Conservation (phyloP, 53 echinoderm and acorn worm genomes). For the Antedon mediterranea region DNA sequence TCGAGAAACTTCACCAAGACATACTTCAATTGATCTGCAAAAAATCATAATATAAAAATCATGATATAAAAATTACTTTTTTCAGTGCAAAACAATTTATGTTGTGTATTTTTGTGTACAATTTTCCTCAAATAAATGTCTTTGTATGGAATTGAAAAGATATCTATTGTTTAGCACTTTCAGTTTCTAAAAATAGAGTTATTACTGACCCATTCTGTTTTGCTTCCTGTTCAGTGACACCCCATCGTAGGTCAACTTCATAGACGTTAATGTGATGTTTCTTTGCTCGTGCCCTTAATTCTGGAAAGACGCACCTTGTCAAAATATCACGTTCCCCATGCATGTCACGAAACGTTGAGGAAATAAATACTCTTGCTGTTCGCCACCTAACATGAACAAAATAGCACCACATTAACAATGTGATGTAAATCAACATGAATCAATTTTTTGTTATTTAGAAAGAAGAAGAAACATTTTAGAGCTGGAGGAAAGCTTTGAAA, state of each 20-base stretch:
- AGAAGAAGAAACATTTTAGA: too few species aligned
- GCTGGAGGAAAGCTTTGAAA: too few species aligned
- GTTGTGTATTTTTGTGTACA: too few species aligned
- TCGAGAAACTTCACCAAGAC: slow-evolving; percentile 67
- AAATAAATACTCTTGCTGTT: slow-evolving; percentile 88
- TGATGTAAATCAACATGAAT: too few species aligned
- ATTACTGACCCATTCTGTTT: slow-evolving; percentile 55
- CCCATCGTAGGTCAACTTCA: slow-evolving; percentile 96
- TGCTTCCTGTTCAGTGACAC: slow-evolving; percentile 85
- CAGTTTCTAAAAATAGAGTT: too few species aligned
- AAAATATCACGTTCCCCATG: slow-evolving; percentile 93
- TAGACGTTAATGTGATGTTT: slow-evolving; percentile 64
- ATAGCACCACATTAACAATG: too few species aligned
- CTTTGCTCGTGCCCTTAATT: slow-evolving; percentile 69
- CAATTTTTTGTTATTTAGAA: too few species aligned
- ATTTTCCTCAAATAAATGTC: too few species aligned
- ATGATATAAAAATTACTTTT: background rate
- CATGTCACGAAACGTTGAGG: slow-evolving; percentile 98
- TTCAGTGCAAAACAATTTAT: background rate
- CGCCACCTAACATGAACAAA: slow-evolving; percentile 42
- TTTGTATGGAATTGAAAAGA: too few species aligned
- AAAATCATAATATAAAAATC: background rate
- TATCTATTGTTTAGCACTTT: too few species aligned
- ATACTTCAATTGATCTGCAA: slow-evolving; percentile 76
- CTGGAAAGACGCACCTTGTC: slow-evolving; percentile 93